Evolutionary conservation across 1,140 invertebrate species (phyloP).

Genomic region (Ceratosolen fusciceps): DNA sequence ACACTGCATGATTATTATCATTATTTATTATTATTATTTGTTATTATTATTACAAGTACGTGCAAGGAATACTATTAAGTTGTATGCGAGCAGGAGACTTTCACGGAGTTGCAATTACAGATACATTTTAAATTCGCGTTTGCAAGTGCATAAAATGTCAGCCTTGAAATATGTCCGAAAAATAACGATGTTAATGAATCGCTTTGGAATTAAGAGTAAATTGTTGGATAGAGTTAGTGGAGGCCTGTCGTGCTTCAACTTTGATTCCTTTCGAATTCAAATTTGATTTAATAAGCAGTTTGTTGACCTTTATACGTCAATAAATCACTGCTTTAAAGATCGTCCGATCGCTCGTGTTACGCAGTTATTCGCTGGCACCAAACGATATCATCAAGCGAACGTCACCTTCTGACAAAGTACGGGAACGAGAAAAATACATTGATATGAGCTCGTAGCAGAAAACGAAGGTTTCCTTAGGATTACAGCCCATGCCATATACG

Average conservation of each 20-base stretch:
- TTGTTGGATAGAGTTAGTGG: not conserved
- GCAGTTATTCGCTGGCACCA: not conserved
- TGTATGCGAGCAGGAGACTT: too few relatives aligned
- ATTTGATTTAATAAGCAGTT: not conserved
- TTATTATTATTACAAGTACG: too few relatives aligned
- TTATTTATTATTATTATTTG: too few relatives aligned
- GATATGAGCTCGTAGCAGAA: not conserved
- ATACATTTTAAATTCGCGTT: too few relatives aligned
- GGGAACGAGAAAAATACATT: not conserved
- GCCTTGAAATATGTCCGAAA: too few relatives aligned
- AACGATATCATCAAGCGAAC: not conserved
- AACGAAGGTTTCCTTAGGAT: not conserved
- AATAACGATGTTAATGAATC: not conserved
- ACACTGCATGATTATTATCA: too few relatives aligned
- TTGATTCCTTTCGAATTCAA: not conserved
- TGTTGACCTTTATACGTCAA: not conserved
- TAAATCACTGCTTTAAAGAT: conserved; percentile 1
- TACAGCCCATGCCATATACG: not conserved
- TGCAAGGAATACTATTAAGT: too few relatives aligned
- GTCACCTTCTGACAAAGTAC: not conserved
- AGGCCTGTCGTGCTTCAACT: not conserved
- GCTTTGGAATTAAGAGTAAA: not conserved
- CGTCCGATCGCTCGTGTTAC: not conserved
- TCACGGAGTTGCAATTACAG: too few relatives aligned
- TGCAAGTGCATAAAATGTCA: too few relatives aligned